Percentiles rank a stretch among this genome's conserved stretches.
phyloP scores from a whole-genome alignment of 2,888 invertebrate genomes.

The Miltochrista miniata region DNA sequence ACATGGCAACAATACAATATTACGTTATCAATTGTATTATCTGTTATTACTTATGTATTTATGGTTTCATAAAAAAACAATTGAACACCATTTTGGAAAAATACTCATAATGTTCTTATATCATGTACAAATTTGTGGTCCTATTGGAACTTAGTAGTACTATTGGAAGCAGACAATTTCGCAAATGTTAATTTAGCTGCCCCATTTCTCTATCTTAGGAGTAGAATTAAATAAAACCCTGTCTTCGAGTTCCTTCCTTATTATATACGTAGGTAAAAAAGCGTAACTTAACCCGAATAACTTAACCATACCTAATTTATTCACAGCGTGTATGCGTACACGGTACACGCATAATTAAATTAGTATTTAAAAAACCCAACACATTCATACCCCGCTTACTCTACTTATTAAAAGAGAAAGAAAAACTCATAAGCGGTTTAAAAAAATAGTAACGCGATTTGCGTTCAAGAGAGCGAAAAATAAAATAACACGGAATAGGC shows the following conservation, averaged over 20 bases:
- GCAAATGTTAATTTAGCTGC: no score
- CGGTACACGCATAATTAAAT: no score
- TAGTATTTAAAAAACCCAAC: constrained; percentile 28
- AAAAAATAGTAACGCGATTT: constrained; percentile 38
- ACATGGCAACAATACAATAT: background rate
- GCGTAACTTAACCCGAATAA: constrained; percentile 8
- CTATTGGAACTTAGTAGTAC: no score
- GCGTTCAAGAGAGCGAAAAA: constrained; percentile 78
- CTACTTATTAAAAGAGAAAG: constrained; percentile 51
- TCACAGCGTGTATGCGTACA: constrained; percentile 17
- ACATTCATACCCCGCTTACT: constrained; percentile 38
- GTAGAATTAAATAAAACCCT: no score
- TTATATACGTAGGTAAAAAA: no score
- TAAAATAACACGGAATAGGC: constrained; percentile 79
- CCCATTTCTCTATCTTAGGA: no score
- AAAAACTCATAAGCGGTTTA: constrained; percentile 61
- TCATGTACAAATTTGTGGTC: no score
- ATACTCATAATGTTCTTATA: no score
- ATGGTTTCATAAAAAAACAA: background rate
- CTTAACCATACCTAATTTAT: constrained; percentile 27
- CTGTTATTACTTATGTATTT: no score
- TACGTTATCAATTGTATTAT: background rate
- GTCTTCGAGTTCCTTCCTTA: no score
- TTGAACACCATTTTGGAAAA: no score
- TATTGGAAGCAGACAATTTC: no score